Conservation (phyloP, 37 sponge, comb jelly and placozoan species). For the Geodia barretti region DNA sequence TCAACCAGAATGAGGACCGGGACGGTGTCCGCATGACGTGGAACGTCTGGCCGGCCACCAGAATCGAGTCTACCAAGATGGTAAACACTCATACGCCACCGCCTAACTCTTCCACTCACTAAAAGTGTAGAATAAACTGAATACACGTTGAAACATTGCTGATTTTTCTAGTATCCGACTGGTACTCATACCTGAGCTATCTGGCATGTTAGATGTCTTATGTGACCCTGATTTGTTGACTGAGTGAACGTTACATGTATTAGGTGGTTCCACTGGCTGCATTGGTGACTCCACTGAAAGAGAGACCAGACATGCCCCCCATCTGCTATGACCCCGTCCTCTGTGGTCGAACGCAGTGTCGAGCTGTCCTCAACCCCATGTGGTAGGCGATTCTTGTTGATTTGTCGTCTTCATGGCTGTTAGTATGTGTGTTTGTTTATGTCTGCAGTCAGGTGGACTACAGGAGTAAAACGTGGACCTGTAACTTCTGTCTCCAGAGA, state of each 20-base stretch:
- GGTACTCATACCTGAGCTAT: too few species aligned
- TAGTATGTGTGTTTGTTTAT: too few species aligned
- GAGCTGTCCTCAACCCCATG: slow-evolving; percentile 96
- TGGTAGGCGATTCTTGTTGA: slow-evolving; percentile 83
- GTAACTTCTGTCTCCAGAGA: slow-evolving; percentile 92
- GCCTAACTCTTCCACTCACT: too few species aligned
- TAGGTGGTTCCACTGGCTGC: slow-evolving; percentile 94
- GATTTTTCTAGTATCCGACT: too few species aligned
- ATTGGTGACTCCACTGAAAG: slow-evolving; percentile 91
- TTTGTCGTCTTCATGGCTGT: too few species aligned
- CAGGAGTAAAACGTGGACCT: slow-evolving; percentile 90
- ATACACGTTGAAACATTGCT: too few species aligned
- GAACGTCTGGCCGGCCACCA: slow-evolving; percentile 98
- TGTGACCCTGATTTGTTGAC: too few species aligned
- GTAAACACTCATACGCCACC: slow-evolving; percentile 27
- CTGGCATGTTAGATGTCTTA: too few species aligned
- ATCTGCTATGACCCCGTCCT: slow-evolving; percentile 96
- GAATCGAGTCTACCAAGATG: slow-evolving; percentile 92
- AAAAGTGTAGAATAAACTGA: too few species aligned
- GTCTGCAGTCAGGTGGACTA: slow-evolving; percentile 94
- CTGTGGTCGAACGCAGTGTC: slow-evolving; percentile 79
- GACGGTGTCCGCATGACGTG: slow-evolving; percentile 96
- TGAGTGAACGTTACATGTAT: too few species aligned
- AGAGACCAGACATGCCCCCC: slow-evolving; percentile 96
- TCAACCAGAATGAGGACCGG: slow-evolving; percentile 92